Base-by-base conservation (phyloP, 92 coral and sea anemone species). In the Porites lobata region DNA sequence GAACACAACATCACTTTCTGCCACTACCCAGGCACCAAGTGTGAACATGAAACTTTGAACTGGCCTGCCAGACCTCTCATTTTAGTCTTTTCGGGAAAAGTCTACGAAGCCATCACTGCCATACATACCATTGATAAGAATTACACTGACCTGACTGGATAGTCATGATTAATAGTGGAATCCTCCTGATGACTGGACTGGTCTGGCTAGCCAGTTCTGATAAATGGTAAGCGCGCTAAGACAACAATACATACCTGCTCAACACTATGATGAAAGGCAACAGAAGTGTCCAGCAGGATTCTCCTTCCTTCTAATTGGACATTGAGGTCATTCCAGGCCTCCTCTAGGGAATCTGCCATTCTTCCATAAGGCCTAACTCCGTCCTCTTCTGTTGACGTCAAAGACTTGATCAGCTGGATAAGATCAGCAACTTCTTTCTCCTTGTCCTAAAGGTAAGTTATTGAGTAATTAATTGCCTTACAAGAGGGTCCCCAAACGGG, bases 281-380 rank as follows among this genome's bases (percentile, higher is more conserved):
- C 95, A 56, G 99, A 98, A 24, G 99, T 98, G 79, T 98, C 98
- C 2, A 98, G 96, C 11, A 98, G 91, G 58, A 92, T 91, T 47
- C 99, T 91, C 26, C 99, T 93, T 50, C 98, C 96, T 83, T 94
- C 99, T 88, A 98, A 82, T 76, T 95, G 98, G 62, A 88, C 69
- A 78, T 91, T 94, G 82, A 98, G 90, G 85, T 95, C 99, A 86
- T 94, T 98, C 99, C 99, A 98, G 15, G 98, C 98, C 90, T 96
- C 99, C 76, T 95, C 98, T 72, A 98, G 76, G 3, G 98, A 95
- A 74, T 90, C 98, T 43, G 98, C 96, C 99, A 98, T 98, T 63
- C 87, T 86, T 63, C 88, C 91, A 84, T 76, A 90, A 4, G 94
- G 83, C 47, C 59, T 66, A 2, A 12, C 52, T 61, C 57, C 65